Conservation (phyloP, 2,888 invertebrate species). For the Drosophila anomalata region DNA sequence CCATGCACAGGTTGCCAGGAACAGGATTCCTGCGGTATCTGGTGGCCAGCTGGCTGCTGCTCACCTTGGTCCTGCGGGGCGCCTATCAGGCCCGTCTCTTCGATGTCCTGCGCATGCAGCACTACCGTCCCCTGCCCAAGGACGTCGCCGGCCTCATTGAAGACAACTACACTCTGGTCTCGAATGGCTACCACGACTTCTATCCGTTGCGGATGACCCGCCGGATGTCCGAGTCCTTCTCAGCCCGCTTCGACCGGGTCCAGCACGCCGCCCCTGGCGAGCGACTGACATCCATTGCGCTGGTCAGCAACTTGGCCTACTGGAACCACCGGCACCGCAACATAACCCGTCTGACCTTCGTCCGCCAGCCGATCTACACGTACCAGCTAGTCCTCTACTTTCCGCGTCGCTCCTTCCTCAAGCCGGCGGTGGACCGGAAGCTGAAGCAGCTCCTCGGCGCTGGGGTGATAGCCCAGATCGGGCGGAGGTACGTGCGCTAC, state of each 20-base stretch:
- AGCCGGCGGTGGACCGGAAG: constrained; percentile 57
- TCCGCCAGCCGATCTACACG: constrained; percentile 63
- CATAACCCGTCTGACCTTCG: constrained; percentile 50
- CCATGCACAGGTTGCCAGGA: constrained; percentile 45
- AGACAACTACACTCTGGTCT: constrained; percentile 60
- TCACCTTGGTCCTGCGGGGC: constrained; percentile 73
- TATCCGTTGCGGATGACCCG: constrained; percentile 65
- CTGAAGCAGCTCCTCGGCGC: constrained; percentile 58
- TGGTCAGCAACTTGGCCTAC: constrained; percentile 61
- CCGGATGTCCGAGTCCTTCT: constrained; percentile 24
- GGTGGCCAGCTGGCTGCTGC: constrained; percentile 71
- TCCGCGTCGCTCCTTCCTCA: constrained; percentile 59
- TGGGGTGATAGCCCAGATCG: constrained; percentile 64
- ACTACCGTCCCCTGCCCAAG: constrained; percentile 54
- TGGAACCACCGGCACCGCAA: constrained; percentile 56
- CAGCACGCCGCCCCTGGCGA: constrained; percentile 22
- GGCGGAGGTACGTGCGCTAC: constrained; percentile 34
- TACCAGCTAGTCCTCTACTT: constrained; percentile 69
- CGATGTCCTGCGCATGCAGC: constrained; percentile 67
- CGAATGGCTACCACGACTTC: constrained; percentile 47
- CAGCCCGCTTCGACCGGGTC: constrained; percentile 32
- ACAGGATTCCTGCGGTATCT: constrained; percentile 68
- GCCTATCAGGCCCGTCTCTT: constrained; percentile 81
- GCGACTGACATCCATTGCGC: constrained; percentile 50
- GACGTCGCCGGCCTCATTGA: constrained; percentile 53